phyloP scores from a whole-genome alignment of 2,113 vertebrate species.

The Theristicus caerulescens region DNA sequence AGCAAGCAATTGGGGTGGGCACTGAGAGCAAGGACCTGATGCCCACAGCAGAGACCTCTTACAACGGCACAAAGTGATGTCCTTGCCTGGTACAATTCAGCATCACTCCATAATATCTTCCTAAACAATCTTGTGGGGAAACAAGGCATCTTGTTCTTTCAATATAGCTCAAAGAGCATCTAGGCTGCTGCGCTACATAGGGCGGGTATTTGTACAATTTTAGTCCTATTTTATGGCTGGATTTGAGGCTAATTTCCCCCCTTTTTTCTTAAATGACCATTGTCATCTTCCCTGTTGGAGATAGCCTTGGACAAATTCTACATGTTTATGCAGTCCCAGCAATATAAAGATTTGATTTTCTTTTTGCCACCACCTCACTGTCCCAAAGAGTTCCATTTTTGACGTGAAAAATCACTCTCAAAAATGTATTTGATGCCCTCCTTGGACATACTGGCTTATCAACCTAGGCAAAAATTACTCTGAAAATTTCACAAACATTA shows the following conservation, averaged over 20 bases:
- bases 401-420: neutral
- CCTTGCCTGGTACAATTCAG: neutral
- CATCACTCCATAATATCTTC: neutral
- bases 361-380: neutral
- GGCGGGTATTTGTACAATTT: neutral
- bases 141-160: neutral
- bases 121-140: neutral
- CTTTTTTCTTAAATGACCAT: neutral
- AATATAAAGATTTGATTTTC: neutral
- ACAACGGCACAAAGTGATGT: rapidly evolving
- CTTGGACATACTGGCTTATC: neutral
- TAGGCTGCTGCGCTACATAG: neutral
- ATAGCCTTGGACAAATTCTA: neutral
- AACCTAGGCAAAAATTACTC: neutral
- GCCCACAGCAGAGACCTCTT: neutral
- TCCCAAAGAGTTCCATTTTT: neutral
- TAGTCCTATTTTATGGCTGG: neutral
- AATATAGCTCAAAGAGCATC: neutral
- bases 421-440: neutral
- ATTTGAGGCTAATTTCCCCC: neutral
- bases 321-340: neutral
- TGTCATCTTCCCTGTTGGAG: neutral
- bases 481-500: neutral
- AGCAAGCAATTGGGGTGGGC: neutral
- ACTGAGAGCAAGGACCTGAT: neutral